These are phyloP conservation scores for Caenorhabditis zanzibari DNA, from an alignment of 2,888 invertebrate species.

Conservation along the genomic window DNA sequence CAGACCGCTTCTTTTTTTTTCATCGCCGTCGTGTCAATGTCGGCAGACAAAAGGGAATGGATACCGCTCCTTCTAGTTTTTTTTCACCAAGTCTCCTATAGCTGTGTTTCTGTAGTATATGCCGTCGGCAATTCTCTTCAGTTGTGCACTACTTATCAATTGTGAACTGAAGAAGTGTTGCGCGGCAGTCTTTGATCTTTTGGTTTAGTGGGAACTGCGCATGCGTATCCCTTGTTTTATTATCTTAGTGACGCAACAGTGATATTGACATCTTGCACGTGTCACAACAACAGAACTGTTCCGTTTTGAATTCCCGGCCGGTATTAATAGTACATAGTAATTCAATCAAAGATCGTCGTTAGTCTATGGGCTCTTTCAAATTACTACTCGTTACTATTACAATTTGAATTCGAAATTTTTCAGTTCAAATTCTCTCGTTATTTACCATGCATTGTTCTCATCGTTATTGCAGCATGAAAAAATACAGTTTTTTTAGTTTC, in stretches of 20 bases:
- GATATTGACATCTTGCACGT: conserved; percentile 13
- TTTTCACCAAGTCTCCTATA: conserved; percentile 17
- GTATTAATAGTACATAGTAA: no score
- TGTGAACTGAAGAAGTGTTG: conserved; percentile 7
- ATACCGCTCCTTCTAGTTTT: conserved; percentile 9
- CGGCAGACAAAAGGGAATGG: conserved; percentile 17
- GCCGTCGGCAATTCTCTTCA: conserved; percentile 28
- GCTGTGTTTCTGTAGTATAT: conserved; percentile 25
- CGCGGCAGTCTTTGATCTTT: conserved; percentile 43
- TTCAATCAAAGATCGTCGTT: no score
- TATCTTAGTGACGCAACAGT: conserved; percentile 16
- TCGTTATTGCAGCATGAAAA: no score
- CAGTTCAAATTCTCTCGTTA: no score
- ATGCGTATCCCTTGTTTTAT: conserved; percentile 2
- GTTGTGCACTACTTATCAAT: conserved; percentile 34
- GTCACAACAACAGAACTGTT: background rate
- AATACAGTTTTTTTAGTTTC: no score
- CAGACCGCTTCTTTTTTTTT: conserved; percentile 34
- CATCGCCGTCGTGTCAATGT: conserved; percentile 31
- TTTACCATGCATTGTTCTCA: no score
- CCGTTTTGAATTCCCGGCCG: no score
- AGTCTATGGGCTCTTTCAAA: no score
- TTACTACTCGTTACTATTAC: no score
- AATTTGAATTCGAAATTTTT: no score
- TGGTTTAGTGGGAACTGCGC: conserved; percentile 4